These are phyloP conservation scores for Nyctalus aviator DNA, from an alignment of 2,797 vertebrate genomes.

Conservation along the genomic window DNA sequence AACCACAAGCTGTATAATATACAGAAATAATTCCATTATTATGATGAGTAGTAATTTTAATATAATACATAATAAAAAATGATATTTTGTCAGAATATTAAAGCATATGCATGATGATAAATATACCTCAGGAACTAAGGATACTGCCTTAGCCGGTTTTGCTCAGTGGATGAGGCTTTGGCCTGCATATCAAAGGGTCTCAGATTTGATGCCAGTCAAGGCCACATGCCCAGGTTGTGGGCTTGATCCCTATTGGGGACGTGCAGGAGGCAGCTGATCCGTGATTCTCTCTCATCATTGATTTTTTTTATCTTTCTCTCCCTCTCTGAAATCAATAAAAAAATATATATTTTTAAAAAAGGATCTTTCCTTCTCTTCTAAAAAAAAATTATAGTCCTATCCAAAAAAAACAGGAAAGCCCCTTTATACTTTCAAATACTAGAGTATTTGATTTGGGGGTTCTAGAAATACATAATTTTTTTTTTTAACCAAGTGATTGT, in stretches of 20 bases:
- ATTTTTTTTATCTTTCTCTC: no score
- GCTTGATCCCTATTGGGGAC: no score
- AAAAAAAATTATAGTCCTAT: not conserved
- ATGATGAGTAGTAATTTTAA: not conserved
- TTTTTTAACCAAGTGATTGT: not conserved
- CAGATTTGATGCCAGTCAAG: fast-evolving
- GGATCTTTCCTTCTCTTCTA: not conserved
- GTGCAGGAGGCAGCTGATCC: no score
- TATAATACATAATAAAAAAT: not conserved
- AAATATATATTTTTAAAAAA: no score
- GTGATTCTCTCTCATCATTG: no score
- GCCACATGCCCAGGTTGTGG: no score
- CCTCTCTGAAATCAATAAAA: no score
- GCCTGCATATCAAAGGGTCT: no score
- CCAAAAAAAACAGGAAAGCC: not conserved
- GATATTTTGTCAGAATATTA: slow-evolving; percentile 22
- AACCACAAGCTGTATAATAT: not conserved
- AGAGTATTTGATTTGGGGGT: not conserved
- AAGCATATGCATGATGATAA: not conserved
- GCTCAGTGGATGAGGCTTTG: not conserved
- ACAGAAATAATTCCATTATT: not conserved
- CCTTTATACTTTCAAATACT: not conserved
- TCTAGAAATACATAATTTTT: not conserved
- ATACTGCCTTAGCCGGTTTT: not conserved
- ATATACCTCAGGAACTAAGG: not conserved